A percentile compares a stretch with the other conserved stretches of the same genome.
Conservation (phyloP, 2,888 invertebrate species). For the Diabrotica balteata region DNA sequence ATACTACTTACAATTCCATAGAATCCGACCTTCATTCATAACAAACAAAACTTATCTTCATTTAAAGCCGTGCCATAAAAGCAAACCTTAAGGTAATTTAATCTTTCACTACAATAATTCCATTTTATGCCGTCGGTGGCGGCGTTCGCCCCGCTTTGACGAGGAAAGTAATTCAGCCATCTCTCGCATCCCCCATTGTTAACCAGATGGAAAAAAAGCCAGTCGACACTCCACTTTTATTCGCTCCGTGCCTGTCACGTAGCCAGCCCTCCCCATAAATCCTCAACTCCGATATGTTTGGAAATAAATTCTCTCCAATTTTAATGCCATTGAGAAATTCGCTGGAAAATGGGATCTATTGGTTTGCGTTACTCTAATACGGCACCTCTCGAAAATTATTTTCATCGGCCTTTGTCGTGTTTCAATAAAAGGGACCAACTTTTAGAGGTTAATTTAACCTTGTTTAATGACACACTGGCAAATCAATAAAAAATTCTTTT, state of each 20-base stretch:
- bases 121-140: constrained; percentile 14
- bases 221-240: constrained; percentile 27
- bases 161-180: constrained; percentile 26
- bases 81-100: constrained; percentile 26
- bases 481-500: no score
- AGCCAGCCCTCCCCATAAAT: constrained; percentile 22
- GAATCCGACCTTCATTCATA: constrained; percentile 8
- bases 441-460: no score
- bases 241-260: constrained; percentile 29
- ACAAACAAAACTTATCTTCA: constrained; percentile 20
- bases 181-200: constrained; percentile 26
- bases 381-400: constrained; percentile 8
- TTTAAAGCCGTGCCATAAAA: constrained; percentile 19
- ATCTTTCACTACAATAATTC: constrained; percentile 25
- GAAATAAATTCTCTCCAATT: constrained; percentile 28
- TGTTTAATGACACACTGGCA: no score
- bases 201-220: constrained; percentile 26
- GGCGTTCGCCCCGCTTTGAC: constrained; percentile 20
- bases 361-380: constrained; percentile 16
- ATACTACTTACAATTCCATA: not conserved
- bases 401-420: not conserved
- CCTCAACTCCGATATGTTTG: constrained; percentile 27
- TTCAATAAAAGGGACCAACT: constrained; percentile 8
- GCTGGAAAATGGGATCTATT: constrained; percentile 23
- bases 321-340: constrained; percentile 26